These are phyloP conservation scores for Cantharis rustica DNA, from an alignment of 2,888 invertebrate genomes.

Conservation along the genomic window DNA sequence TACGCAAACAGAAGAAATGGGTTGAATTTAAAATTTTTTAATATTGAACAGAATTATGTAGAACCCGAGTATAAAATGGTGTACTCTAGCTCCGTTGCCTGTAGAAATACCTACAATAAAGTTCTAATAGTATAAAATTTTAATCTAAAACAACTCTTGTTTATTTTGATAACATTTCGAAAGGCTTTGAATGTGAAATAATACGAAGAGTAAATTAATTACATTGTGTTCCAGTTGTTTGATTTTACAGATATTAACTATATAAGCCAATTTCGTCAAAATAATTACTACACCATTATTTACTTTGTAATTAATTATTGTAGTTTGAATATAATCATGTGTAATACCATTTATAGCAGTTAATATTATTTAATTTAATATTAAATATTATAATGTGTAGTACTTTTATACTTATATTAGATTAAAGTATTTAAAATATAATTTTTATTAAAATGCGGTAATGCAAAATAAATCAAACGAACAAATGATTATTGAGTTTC, in stretches of 20 bases:
- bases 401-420: no score
- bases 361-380: background rate
- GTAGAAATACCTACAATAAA: background rate
- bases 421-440: no score
- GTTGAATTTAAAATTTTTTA: background rate
- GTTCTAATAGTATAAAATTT: background rate
- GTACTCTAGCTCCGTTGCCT: background rate
- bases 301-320: background rate
- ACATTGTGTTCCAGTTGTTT: background rate
- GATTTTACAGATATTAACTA: background rate
- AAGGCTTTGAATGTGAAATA: background rate
- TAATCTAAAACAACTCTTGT: background rate
- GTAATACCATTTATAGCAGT: background rate
- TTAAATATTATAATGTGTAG: no score
- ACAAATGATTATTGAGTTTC: no score
- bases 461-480: no score
- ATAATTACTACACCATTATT: background rate
- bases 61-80: background rate
- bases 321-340: background rate
- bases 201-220: background rate
- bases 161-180: background rate
- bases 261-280: background rate
- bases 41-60: background rate
- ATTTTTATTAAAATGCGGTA: no score
- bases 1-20: background rate